Evolutionary conservation across 2,113 vertebrate species (phyloP).

Genomic region (Crotalus viridis): DNA sequence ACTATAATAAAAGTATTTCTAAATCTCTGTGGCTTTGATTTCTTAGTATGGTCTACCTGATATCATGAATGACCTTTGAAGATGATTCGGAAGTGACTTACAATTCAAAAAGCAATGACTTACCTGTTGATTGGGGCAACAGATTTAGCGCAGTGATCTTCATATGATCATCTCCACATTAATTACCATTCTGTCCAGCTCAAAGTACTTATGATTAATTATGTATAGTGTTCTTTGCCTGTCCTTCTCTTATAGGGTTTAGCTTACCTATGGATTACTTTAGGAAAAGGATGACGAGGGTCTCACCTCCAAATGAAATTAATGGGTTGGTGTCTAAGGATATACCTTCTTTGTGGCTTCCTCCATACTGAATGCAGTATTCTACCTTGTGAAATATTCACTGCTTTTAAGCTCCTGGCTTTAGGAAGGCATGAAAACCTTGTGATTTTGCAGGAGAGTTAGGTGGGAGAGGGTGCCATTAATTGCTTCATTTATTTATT

Average conservation of each 20-base stretch:
- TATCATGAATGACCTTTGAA: too few relatives aligned
- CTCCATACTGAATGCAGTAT: background rate
- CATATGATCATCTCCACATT: background rate
- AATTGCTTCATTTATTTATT: background rate
- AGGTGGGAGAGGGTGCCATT: background rate
- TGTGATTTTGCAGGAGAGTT: background rate
- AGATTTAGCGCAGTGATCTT: background rate
- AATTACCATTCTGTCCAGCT: background rate
- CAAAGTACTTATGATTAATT: background rate
- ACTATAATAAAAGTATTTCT: too few relatives aligned
- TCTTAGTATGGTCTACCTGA: too few relatives aligned
- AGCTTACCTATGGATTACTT: background rate
- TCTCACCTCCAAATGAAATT: background rate
- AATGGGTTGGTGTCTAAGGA: background rate
- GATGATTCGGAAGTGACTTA: too few relatives aligned
- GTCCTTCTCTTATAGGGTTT: background rate
- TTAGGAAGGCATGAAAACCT: background rate
- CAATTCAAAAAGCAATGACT: background rate
- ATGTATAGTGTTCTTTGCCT: background rate
- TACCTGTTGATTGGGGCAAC: background rate
- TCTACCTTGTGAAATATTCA: background rate
- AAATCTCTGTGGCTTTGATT: too few relatives aligned
- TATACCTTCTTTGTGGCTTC: background rate
- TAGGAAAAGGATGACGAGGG: background rate
- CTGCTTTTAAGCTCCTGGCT: background rate